Evolutionary conservation across 2,113 vertebrate genomes (phyloP).

Genomic region (Paraplagusia blochii): DNA sequence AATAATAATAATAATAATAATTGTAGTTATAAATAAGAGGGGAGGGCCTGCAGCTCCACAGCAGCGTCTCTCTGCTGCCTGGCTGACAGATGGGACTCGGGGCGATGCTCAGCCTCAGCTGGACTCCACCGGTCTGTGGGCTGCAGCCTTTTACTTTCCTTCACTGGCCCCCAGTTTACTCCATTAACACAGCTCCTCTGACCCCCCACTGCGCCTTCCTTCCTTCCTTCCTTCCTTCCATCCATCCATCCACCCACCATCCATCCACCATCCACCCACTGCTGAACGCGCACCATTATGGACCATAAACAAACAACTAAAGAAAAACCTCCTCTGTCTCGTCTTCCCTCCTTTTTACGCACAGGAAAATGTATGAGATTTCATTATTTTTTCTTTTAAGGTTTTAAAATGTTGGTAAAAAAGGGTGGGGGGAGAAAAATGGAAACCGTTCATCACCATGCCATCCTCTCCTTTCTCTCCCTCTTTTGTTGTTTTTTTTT

Average conservation of each 20-base stretch:
- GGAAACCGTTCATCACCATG: slow-evolving; percentile 59
- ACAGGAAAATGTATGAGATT: slow-evolving; percentile 38
- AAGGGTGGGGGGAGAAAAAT: no score
- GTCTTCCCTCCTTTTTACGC: slow-evolving; percentile 50
- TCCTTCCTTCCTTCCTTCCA: slow-evolving; percentile 11
- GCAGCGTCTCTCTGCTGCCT: slow-evolving; percentile 31
- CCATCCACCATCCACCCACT: slow-evolving; percentile 37
- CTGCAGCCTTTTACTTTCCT: slow-evolving; percentile 40
- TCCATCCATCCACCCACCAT: slow-evolving; percentile 12
- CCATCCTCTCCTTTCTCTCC: slow-evolving; percentile 17
- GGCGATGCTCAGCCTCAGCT: slow-evolving; percentile 66
- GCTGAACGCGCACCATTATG: slow-evolving; percentile 50
- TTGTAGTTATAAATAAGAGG: slow-evolving; percentile 46
- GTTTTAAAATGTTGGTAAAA: slow-evolving; percentile 50
- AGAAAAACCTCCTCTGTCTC: slow-evolving; percentile 24
- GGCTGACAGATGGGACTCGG: slow-evolving; percentile 60
- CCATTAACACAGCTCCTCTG: slow-evolving; percentile 61
- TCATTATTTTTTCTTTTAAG: slow-evolving; percentile 8
- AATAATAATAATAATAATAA: slow-evolving; percentile 58
- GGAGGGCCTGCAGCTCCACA: slow-evolving; percentile 28
- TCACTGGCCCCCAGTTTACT: slow-evolving; percentile 61
- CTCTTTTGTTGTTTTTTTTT: slow-evolving; percentile 53
- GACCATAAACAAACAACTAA: slow-evolving; percentile 51
- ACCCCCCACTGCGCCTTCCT: slow-evolving; percentile 22
- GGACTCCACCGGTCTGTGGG: slow-evolving; percentile 55